Percentiles rank a stretch among this genome's conserved stretches.
Conservation (phyloP, 2,888 invertebrate genomes). For the Lycocerus yunnanus region DNA sequence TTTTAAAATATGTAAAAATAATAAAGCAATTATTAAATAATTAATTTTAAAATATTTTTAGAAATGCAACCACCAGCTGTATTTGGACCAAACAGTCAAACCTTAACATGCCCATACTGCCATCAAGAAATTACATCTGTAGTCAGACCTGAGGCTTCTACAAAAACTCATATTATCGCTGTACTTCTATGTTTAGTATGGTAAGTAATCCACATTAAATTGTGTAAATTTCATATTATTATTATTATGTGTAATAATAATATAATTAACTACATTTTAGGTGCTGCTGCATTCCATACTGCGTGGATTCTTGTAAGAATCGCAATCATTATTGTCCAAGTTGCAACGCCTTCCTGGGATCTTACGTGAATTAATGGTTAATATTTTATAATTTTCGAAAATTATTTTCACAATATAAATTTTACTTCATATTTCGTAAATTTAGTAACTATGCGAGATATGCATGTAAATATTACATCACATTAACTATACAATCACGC, state of each 20-base stretch:
- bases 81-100: conserved; percentile 52
- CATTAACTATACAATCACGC: neutral
- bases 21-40: too few species aligned
- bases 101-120: conserved; percentile 57
- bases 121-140: conserved; percentile 52
- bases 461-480: neutral
- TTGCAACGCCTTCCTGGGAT: conserved; percentile 55
- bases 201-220: conserved; percentile 46
- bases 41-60: neutral
- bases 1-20: too few species aligned
- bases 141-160: conserved; percentile 52
- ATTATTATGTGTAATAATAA: neutral
- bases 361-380: conserved; percentile 39
- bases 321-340: conserved; percentile 58
- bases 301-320: conserved; percentile 54
- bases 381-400: neutral
- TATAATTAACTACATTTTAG: neutral
- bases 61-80: conserved; percentile 10
- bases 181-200: conserved; percentile 55
- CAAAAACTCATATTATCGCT: conserved; percentile 59
- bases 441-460: neutral
- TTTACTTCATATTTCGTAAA: neutral
- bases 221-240: neutral
- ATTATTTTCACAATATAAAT: neutral
- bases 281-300: conserved; percentile 57